phyloP scores from a whole-genome alignment of 2,797 vertebrate genomes.

The Acipenser oxyrinchus region DNA sequence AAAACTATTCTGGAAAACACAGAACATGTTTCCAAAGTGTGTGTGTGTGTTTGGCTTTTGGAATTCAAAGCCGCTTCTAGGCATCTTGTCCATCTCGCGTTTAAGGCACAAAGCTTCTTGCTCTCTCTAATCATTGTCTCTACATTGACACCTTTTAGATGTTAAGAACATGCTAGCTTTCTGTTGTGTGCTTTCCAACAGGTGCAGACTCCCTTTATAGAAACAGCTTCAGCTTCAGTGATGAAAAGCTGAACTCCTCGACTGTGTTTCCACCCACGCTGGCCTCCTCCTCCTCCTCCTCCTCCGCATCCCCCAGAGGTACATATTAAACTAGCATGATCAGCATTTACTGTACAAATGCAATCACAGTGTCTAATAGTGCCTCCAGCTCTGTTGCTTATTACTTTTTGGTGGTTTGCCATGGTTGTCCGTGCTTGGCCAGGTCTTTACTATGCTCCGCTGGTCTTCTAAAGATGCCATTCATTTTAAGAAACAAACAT shows the following conservation, averaged over 20 bases:
- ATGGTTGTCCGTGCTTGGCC: too few relatives aligned
- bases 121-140: neutral
- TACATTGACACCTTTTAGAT: neutral
- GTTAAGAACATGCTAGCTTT: neutral
- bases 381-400: too few relatives aligned
- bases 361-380: too few relatives aligned
- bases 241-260: constrained; percentile 87
- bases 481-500: too few relatives aligned
- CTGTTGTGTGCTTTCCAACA: constrained; percentile 35
- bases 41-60: neutral
- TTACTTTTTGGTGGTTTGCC: too few relatives aligned
- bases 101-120: neutral
- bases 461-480: too few relatives aligned
- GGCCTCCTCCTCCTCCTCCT: constrained; percentile 39
- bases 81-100: neutral
- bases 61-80: neutral
- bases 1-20: constrained; percentile 16
- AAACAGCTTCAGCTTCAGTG: constrained; percentile 87
- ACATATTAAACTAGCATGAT: neutral
- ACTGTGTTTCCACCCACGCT: constrained; percentile 55
- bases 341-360: too few relatives aligned
- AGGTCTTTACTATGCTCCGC: too few relatives aligned
- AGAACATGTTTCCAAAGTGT: neutral
- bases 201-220: constrained; percentile 84
- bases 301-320: constrained; percentile 75